Percentiles rank a stretch among this genome's conserved stretches.
phyloP scores from a whole-genome alignment of 2,888 invertebrate species.

The Thereva unica region DNA sequence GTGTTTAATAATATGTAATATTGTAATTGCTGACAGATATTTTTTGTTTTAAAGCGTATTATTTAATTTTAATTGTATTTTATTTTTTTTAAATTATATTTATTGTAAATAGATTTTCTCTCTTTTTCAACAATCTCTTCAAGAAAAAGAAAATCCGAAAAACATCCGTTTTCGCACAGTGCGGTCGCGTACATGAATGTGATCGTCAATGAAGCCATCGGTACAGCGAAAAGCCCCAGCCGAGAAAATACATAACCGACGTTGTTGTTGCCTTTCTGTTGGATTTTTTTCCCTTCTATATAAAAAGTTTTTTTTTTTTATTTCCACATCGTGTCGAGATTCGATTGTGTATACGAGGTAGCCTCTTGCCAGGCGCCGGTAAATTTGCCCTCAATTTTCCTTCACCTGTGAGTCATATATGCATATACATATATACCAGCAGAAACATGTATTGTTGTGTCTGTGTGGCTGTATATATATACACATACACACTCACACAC shows the following conservation, averaged over 20 bases:
- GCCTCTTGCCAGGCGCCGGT: conserved; percentile 53
- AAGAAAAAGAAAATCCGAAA: background rate
- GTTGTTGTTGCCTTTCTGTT: conserved; percentile 24
- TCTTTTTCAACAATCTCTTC: too few relatives aligned
- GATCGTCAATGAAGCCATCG: conserved; percentile 22
- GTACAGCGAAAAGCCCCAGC: conserved; percentile 23
- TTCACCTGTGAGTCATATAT: conserved; percentile 32
- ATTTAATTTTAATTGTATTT: too few relatives aligned
- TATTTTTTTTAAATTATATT: too few relatives aligned
- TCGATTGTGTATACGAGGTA: conserved; percentile 50
- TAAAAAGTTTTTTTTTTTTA: conserved; percentile 33
- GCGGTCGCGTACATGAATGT: conserved; percentile 31
- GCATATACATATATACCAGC: conserved; percentile 3
- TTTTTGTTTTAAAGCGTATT: too few relatives aligned
- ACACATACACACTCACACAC: background rate
- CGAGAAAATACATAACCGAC: background rate
- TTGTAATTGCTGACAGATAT: too few relatives aligned
- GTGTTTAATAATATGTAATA: too few relatives aligned
- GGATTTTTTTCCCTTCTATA: conserved; percentile 17
- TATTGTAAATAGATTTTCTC: too few relatives aligned
- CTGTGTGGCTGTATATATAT: background rate
- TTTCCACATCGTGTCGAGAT: background rate
- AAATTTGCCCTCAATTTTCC: conserved; percentile 32
- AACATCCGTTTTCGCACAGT: conserved; percentile 23
- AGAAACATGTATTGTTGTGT: conserved; percentile 1